Base-by-base conservation (phyloP, 2,888 invertebrate species). In the Cryptocephalus moraei region DNA sequence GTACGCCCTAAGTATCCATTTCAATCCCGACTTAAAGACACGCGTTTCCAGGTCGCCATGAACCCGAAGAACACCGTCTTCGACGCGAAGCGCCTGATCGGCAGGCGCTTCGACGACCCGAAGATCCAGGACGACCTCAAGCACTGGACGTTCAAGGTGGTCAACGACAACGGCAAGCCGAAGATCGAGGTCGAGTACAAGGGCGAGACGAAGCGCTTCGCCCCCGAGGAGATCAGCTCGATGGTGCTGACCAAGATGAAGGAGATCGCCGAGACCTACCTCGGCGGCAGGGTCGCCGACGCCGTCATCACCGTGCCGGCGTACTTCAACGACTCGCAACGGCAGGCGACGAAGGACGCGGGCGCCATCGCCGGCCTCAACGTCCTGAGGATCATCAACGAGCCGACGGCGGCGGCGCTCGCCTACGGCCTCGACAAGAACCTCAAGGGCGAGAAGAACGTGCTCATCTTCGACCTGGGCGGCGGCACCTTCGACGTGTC, bases 401-500 rank as follows among this genome's bases (percentile, higher is more conserved):
- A 93, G 67, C 92, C 92, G 8, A 92, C 91, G 2, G 88, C 89
- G 1, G 91, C 90, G 13, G 90, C 90, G 39, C 73, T 91, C 49
- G 89, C 91, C 48, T 91, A 92, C 61, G 91, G 92, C 8, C 70
- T 86, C 41, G 85, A 86, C 62, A 86, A 85, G 68, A 79, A 84
- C 59, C 71, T 84, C 10, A 80, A 78, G 63, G 84, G 85, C 2
- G 85, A 86, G 62, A 82, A 81, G 54, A 85, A 82, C 64, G 82
- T 86, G 8, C 69, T 86, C 9, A 85, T 86, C 58, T 86, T 84
- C 59, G 86, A 86, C 67, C 75, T 87, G 49, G 86, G 86, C 22
- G 92, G 92, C 52, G 93, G 91, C 32, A 92, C 91, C 33, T 94
- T 94, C 65, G 93, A 94, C 74, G 93, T 94, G 8, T 93, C 93